These are phyloP conservation scores for Lasioglossum oenotherae DNA, from an alignment of 2,888 invertebrate genomes.

Conservation along the genomic window DNA sequence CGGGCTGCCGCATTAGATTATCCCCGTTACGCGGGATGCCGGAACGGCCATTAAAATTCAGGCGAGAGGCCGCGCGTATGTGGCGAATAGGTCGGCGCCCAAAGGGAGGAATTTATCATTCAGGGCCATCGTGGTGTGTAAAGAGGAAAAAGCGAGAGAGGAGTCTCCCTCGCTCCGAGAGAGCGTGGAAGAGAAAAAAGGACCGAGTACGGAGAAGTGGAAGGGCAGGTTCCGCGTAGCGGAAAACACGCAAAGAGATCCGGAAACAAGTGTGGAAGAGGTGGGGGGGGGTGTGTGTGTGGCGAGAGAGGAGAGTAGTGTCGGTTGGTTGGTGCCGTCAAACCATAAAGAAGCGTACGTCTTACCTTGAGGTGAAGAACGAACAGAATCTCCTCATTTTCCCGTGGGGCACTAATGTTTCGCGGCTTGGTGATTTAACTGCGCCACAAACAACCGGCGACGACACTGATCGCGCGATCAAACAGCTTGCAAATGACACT, in stretches of 20 bases:
- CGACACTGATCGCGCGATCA: slow-evolving; percentile 62
- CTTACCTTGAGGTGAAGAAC: slow-evolving; percentile 82
- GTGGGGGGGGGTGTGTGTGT: neutral
- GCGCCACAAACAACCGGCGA: slow-evolving; percentile 55
- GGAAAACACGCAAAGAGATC: neutral
- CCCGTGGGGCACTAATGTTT: slow-evolving; percentile 82
- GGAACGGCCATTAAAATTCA: slow-evolving; percentile 56
- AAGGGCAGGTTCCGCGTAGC: neutral
- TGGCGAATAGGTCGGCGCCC: slow-evolving; percentile 42
- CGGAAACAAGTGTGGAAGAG: neutral
- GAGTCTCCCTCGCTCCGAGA: neutral
- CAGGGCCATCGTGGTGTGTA: slow-evolving; percentile 35
- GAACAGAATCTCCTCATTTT: slow-evolving; percentile 82
- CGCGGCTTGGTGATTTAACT: slow-evolving; percentile 68
- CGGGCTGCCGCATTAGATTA: slow-evolving; percentile 29
- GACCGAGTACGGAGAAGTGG: neutral
- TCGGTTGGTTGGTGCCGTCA: neutral
- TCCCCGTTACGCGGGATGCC: slow-evolving; percentile 14
- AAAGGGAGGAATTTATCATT: slow-evolving; percentile 61
- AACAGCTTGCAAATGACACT: slow-evolving; percentile 44
- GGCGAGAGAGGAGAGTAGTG: neutral
- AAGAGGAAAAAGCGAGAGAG: slow-evolving; percentile 4
- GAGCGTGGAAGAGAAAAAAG: neutral
- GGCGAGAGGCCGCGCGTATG: slow-evolving; percentile 39
- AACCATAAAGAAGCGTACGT: slow-evolving; percentile 43